Conservation (phyloP, 2,888 invertebrate species). For the Slavum lentiscoides region DNA sequence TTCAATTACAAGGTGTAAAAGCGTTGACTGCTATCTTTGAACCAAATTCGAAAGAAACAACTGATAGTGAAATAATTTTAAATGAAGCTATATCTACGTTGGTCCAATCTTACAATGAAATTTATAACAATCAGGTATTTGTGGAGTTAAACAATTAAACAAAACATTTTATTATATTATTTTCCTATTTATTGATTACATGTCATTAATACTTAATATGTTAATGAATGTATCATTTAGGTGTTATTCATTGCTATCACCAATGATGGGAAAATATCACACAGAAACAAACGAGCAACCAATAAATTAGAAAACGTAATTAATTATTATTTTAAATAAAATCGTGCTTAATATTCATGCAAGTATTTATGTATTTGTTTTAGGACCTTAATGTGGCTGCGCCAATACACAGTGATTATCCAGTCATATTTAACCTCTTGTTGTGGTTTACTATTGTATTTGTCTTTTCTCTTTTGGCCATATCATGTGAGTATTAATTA, state of each 20-base stretch:
- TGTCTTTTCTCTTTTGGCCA: constrained; percentile 75
- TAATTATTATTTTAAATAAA: constrained; percentile 36
- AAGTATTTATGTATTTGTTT: background rate
- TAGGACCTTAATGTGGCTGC: constrained; percentile 52
- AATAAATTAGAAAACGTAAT: background rate
- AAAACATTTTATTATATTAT: background rate
- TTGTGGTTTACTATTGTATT: constrained; percentile 82
- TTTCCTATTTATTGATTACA: background rate
- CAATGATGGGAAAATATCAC: constrained; percentile 69
- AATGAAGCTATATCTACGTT: constrained; percentile 63
- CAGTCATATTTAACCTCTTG: constrained; percentile 86
- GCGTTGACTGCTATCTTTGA: constrained; percentile 70
- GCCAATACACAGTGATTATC: constrained; percentile 71
- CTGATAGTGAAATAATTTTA: constrained; percentile 69
- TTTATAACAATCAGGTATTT: constrained; percentile 60
- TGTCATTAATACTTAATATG: constrained; percentile 4
- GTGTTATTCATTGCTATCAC: constrained; percentile 65
- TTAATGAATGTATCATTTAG: constrained; percentile 44
- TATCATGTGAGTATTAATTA: constrained; percentile 63
- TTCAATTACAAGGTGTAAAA: constrained; percentile 68
- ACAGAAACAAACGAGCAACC: constrained; percentile 59
- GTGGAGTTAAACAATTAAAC: background rate
- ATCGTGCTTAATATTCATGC: background rate
- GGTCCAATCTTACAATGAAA: constrained; percentile 63
- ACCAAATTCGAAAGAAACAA: constrained; percentile 67